Evolutionary conservation across 2,113 vertebrate genomes (phyloP).

Genomic region (Potamarius usumacintae): DNA sequence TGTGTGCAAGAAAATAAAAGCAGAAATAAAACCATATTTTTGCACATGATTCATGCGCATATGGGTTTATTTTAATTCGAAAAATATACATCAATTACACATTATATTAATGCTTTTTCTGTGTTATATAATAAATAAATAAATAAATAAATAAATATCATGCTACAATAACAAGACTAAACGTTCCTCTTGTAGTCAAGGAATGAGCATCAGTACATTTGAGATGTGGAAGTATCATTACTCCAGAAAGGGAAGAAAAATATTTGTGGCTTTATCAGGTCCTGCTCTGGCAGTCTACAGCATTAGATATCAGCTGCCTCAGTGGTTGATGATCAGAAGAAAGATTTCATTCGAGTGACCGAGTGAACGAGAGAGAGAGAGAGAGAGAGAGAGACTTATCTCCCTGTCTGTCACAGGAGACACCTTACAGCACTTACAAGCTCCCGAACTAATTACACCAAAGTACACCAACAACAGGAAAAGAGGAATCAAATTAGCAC

Average conservation of each 20-base stretch:
- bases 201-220: neutral
- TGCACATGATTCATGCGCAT: too few relatives aligned
- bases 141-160: neutral
- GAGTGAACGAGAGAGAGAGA: neutral
- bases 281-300: neutral
- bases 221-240: neutral
- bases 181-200: neutral
- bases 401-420: slow-evolving; percentile 37
- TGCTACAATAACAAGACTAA: neutral
- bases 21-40: too few relatives aligned
- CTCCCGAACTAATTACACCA: slow-evolving; percentile 50
- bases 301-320: neutral
- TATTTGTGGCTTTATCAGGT: neutral
- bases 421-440: slow-evolving; percentile 35
- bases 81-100: too few relatives aligned
- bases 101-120: too few relatives aligned
- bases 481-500: slow-evolving; percentile 50
- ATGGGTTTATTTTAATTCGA: too few relatives aligned
- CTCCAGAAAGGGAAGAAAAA: neutral
- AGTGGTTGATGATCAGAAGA: neutral
- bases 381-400: slow-evolving; percentile 25
- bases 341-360: neutral
- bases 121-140: too few relatives aligned
- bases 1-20: too few relatives aligned
- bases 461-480: slow-evolving; percentile 44